These are phyloP conservation scores for Epistrophe eligans DNA, from an alignment of 2,888 invertebrate species.

Conservation along the genomic window DNA sequence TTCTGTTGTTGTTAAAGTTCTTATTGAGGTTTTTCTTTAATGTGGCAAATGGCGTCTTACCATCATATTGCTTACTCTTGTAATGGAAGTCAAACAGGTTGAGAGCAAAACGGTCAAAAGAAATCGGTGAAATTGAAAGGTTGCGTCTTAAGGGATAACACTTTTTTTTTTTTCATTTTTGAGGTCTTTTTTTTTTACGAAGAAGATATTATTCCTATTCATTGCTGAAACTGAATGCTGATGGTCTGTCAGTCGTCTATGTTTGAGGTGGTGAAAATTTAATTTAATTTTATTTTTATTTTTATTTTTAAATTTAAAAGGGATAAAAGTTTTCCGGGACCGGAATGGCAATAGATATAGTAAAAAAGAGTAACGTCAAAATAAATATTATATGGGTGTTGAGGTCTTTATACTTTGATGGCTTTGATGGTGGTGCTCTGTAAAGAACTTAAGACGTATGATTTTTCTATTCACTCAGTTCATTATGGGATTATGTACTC, in stretches of 20 bases:
- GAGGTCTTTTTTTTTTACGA: conserved; percentile 43
- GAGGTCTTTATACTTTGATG: conserved; percentile 6
- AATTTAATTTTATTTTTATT: conserved; percentile 12
- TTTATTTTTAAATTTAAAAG: conserved; percentile 3
- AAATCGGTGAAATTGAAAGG: conserved; percentile 72
- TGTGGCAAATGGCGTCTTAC: conserved; percentile 35
- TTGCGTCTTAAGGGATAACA: conserved; percentile 57
- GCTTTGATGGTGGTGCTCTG: not conserved
- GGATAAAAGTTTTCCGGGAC: conserved; percentile 37
- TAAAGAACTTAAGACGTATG: conserved; percentile 48
- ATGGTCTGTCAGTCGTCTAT: conserved; percentile 11
- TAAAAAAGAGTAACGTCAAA: conserved; percentile 17
- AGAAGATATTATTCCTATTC: not conserved
- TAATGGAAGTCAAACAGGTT: conserved; percentile 76
- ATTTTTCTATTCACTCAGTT: conserved; percentile 64
- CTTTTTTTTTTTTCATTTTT: conserved; percentile 51
- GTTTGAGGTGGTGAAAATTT: conserved; percentile 36
- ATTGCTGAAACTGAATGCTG: not conserved
- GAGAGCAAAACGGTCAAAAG: conserved; percentile 65
- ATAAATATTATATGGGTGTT: conserved; percentile 27
- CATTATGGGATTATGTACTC: conserved; percentile 74
- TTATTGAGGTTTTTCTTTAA: conserved; percentile 15
- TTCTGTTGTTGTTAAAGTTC: conserved; percentile 34
- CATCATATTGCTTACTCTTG: conserved; percentile 44
- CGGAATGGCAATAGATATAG: conserved; percentile 46